These are phyloP conservation scores for Galaxias olidus DNA, from an alignment of 2,797 vertebrate species.

Conservation along the genomic window DNA sequence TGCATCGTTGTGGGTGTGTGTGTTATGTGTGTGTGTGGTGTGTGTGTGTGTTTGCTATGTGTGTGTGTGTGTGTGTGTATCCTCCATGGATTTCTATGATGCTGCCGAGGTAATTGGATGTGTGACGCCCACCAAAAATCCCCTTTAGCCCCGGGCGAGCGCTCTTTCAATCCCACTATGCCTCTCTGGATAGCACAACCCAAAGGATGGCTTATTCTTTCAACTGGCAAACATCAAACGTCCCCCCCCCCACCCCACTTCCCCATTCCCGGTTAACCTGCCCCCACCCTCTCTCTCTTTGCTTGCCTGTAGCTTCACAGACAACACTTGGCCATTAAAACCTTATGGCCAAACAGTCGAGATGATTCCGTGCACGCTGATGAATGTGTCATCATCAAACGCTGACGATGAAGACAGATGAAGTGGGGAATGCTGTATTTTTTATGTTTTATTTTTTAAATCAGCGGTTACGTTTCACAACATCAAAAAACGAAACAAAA, in stretches of 20 bases:
- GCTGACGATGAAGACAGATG: too few relatives aligned
- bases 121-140: slow-evolving; percentile 76
- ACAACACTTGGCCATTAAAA: too few relatives aligned
- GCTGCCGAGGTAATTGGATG: slow-evolving; percentile 74
- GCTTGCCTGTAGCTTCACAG: neutral
- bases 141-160: slow-evolving; percentile 71
- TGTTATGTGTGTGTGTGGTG: too few relatives aligned
- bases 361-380: too few relatives aligned
- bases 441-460: too few relatives aligned
- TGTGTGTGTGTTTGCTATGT: slow-evolving; percentile 46
- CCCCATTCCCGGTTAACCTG: too few relatives aligned
- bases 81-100: slow-evolving; percentile 62
- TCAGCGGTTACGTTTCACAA: too few relatives aligned
- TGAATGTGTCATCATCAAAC: too few relatives aligned
- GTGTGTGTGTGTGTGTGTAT: slow-evolving; percentile 33
- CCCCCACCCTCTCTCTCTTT: slow-evolving; percentile 1
- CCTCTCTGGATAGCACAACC: slow-evolving; percentile 69
- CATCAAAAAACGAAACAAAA: too few relatives aligned
- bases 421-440: too few relatives aligned
- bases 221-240: slow-evolving; percentile 75
- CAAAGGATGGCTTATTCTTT: slow-evolving; percentile 75
- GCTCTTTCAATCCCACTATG: slow-evolving; percentile 72
- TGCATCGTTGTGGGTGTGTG: too few relatives aligned
- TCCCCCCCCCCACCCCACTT: slow-evolving; percentile 28
- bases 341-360: too few relatives aligned